Percentiles rank a stretch among this genome's conserved stretches.
Evolutionary conservation across 2,113 vertebrate species (phyloP).

Genomic region (Malurus melanocephalus): DNA sequence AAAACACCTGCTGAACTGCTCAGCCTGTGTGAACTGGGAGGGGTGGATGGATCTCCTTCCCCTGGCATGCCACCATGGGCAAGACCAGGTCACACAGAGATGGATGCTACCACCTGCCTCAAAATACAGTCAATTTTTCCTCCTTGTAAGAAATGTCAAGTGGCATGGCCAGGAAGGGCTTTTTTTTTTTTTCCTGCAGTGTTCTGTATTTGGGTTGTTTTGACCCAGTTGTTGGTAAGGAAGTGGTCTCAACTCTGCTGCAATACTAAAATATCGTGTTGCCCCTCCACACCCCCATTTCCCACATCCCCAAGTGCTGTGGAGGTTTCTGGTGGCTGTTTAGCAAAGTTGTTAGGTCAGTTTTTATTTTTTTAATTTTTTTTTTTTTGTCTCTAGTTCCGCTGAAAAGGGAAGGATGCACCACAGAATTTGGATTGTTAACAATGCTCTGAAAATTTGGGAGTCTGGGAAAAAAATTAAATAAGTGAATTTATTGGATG

Average conservation of each 20-base stretch:
- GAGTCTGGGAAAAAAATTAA: background rate
- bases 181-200: background rate
- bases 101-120: background rate
- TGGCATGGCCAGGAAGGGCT: background rate
- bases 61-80: fast-evolving
- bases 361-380: too few species aligned
- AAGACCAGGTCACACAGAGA: background rate
- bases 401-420: background rate
- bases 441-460: background rate
- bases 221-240: background rate
- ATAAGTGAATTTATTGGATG: background rate
- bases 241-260: background rate
- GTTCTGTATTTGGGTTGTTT: background rate
- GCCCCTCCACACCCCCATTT: too few species aligned
- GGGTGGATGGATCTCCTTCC: background rate
- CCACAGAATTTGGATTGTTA: background rate
- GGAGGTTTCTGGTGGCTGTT: background rate
- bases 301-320: background rate
- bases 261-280: background rate
- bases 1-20: slow-evolving; percentile 34
- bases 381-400: background rate
- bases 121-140: background rate
- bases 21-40: background rate
- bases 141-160: background rate
- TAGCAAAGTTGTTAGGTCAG: background rate